Conservation (phyloP, 1,140 invertebrate species). For the Drosophila seguyi region DNA sequence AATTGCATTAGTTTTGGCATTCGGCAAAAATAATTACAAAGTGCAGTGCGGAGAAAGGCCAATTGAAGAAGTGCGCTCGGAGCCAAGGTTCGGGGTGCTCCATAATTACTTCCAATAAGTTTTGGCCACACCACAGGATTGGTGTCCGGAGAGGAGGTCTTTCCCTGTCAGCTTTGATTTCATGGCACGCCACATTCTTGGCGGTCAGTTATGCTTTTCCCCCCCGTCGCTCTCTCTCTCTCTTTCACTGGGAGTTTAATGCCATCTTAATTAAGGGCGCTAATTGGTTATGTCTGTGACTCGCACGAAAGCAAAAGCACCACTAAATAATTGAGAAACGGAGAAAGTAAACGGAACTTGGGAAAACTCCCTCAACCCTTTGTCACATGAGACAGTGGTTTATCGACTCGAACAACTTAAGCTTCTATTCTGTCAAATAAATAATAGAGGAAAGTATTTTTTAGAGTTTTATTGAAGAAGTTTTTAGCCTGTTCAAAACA, state of each 20-base stretch:
- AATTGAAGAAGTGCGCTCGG: slow-evolving; percentile 28
- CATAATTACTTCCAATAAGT: slow-evolving; percentile 75
- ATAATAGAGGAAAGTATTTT: not conserved
- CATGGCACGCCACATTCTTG: slow-evolving; percentile 55
- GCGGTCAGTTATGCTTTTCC: slow-evolving; percentile 7
- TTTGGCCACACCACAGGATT: slow-evolving; percentile 15
- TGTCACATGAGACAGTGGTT: not conserved
- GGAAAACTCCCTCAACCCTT: not conserved
- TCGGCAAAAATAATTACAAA: slow-evolving; percentile 60
- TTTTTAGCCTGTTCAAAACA: slow-evolving; percentile 3
- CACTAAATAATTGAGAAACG: slow-evolving; percentile 19
- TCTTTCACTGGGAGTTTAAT: slow-evolving; percentile 44
- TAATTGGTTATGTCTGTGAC: slow-evolving; percentile 62
- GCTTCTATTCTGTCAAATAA: not conserved
- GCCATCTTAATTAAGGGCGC: slow-evolving; percentile 72
- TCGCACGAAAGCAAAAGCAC: not conserved
- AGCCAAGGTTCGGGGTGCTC: slow-evolving; percentile 19
- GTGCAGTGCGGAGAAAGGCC: slow-evolving; percentile 22
- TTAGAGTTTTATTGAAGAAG: not conserved
- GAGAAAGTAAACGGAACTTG: not conserved
- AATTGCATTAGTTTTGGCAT: slow-evolving; percentile 69
- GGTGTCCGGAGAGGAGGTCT: slow-evolving; percentile 35
- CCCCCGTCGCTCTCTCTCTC: slow-evolving; percentile 1
- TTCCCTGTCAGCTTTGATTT: slow-evolving; percentile 76
- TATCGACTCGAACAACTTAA: not conserved